These are phyloP conservation scores for Lasioglossum morio DNA, from an alignment of 2,888 invertebrate genomes.

Conservation along the genomic window DNA sequence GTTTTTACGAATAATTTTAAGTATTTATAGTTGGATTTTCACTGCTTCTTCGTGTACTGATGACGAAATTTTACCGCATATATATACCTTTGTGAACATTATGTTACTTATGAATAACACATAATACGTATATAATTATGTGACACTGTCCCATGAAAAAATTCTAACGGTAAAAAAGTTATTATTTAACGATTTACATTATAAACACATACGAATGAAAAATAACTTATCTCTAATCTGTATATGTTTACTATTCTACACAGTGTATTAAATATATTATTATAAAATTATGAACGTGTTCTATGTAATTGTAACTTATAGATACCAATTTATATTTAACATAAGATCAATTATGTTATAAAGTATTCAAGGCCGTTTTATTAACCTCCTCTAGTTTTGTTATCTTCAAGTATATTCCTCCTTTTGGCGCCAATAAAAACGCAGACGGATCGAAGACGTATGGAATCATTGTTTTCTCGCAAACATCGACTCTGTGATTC, in stretches of 20 bases:
- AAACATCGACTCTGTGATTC: constrained; percentile 80
- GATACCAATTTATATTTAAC: not conserved
- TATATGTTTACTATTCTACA: not conserved
- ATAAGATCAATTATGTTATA: not conserved
- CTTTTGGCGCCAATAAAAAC: constrained; percentile 76
- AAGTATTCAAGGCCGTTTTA: not conserved
- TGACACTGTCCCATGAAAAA: not conserved
- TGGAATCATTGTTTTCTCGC: constrained; percentile 77
- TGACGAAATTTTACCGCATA: too few species aligned
- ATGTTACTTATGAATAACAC: not conserved
- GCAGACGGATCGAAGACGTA: constrained; percentile 70
- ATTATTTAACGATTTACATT: not conserved
- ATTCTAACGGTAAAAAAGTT: not conserved
- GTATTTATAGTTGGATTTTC: too few species aligned
- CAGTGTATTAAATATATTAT: not conserved
- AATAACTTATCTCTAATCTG: not conserved
- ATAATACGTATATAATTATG: not conserved
- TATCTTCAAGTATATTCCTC: constrained; percentile 79
- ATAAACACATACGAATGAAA: not conserved
- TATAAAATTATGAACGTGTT: not conserved
- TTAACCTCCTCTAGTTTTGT: constrained; percentile 53
- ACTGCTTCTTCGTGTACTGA: too few species aligned
- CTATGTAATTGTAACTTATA: not conserved
- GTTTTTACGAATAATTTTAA: too few species aligned
- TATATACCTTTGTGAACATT: too few species aligned